Base-by-base conservation (phyloP, 2,797 vertebrate species). In the Sebastolobus alascanus region DNA sequence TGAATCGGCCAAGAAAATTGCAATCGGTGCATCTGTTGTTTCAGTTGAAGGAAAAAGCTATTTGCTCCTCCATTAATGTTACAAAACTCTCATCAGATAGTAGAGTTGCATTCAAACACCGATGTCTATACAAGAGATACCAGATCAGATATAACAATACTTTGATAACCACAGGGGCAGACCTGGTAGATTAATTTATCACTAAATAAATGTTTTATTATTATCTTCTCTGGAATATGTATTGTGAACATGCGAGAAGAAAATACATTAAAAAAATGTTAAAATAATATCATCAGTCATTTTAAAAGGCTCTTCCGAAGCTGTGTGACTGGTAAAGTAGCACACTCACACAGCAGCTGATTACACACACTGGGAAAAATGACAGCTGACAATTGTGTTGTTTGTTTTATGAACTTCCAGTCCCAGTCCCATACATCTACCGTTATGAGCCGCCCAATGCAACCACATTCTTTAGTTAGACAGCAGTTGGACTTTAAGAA, bases 321-420 rank as follows among this genome's bases (percentile, higher is more conserved):
- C 38, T 38, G 10, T 43, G 12, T 65, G 58, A 11, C 33, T 54
- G 50, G 18, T n/a, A 29, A 33, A 37, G 40, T 9, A 35, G 46
- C 29, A 12, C 10, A 12, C 71, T 8, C 10, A 4, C 8, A n/a
- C 54, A 33, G 18, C 12, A 55, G 60, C 20, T 33, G 59, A 40
- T 40, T 12, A 33, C 27, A 73, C 18, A 78, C n/a, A 3, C 40
- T 59, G 66, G 35, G 66, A 79, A 65, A 60, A 25, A 68, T 13
- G 35, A 27, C 76, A 79, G 71, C 59, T 78, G 75, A 43, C 65
- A 52, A 54, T 55, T 13, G 1, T n/a, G 13, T 9, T 35, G 18
- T 38, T 40, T 16, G 20, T 59, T 75, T 66, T 13, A 56, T 29
- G 29, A 16, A 27, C 33, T 63, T 56, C 22, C 55, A 68, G 27